phyloP scores from a whole-genome alignment of 2,113 vertebrate genomes.

The Macaca nemestrina region DNA sequence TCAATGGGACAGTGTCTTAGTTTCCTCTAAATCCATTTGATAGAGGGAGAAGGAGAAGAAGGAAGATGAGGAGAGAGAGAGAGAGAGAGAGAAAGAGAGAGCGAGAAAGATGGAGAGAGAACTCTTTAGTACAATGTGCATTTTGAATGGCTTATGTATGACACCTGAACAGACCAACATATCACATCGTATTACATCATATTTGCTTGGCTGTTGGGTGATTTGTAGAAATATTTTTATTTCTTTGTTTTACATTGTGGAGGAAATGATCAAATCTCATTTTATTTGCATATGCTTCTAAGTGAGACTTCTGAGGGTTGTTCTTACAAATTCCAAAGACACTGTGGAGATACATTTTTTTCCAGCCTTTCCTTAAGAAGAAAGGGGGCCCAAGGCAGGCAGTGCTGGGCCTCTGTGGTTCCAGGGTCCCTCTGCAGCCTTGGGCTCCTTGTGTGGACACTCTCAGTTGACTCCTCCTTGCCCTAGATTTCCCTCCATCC shows the following conservation, averaged over 20 bases:
- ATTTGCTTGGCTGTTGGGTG: neutral
- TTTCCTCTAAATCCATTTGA: neutral
- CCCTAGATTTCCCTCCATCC: fast-evolving
- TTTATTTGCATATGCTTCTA: neutral
- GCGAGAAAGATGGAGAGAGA: fast-evolving
- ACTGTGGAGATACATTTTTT: neutral
- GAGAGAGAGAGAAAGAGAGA: neutral
- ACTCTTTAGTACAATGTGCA: neutral
- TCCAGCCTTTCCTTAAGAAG: neutral
- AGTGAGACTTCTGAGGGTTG: neutral
- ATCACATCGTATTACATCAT: neutral
- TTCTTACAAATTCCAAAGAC: neutral
- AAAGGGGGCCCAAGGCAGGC: neutral
- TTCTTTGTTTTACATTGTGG: neutral
- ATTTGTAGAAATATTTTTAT: neutral
- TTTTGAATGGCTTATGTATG: neutral
- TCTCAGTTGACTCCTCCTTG: neutral
- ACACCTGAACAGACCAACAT: neutral
- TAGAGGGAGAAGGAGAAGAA: neutral
- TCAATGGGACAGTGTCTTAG: neutral
- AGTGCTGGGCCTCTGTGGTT: neutral
- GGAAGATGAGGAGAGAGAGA: neutral
- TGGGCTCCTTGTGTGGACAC: neutral
- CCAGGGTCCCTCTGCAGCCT: neutral
- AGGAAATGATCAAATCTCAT: neutral